Conservation (phyloP, 2,797 vertebrate species). For the Lepidocolaptes lacrymiger region DNA sequence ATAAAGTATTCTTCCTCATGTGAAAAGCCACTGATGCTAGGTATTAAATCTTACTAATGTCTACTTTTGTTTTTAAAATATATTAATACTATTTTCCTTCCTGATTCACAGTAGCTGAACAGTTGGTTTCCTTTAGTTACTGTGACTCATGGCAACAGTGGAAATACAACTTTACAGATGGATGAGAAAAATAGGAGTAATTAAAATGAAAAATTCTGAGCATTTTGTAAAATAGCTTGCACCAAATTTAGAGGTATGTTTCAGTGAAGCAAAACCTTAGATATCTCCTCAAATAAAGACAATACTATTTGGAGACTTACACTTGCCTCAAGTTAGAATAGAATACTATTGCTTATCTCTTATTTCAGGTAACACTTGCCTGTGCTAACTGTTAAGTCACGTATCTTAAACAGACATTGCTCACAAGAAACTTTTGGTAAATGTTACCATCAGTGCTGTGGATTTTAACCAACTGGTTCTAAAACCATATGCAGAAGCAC, state of each 20-base stretch:
- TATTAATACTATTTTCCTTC: background rate
- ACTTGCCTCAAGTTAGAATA: background rate
- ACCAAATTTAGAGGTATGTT: conserved; percentile 40
- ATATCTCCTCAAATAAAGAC: conserved; percentile 28
- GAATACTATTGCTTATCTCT: background rate
- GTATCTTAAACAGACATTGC: background rate
- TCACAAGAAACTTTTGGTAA: background rate
- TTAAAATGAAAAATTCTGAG: conserved; percentile 37
- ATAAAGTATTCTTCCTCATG: background rate
- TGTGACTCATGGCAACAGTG: conserved; percentile 33
- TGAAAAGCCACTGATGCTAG: background rate
- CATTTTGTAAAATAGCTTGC: conserved; percentile 39
- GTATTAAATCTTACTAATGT: background rate
- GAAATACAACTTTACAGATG: conserved; percentile 50
- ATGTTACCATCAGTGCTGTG: background rate
- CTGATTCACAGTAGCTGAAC: conserved; percentile 4
- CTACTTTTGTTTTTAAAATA: background rate
- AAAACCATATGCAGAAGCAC: background rate
- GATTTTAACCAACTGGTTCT: background rate
- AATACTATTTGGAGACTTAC: conserved; percentile 11
- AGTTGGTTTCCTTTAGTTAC: conserved; percentile 31
- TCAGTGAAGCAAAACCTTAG: conserved; percentile 16
- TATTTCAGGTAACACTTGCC: background rate
- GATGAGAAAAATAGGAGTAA: conserved; percentile 47
- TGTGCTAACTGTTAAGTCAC: background rate